These are phyloP conservation scores for Idris sp. DNA, from an alignment of 1,140 invertebrate genomes.

Conservation along the genomic window DNA sequence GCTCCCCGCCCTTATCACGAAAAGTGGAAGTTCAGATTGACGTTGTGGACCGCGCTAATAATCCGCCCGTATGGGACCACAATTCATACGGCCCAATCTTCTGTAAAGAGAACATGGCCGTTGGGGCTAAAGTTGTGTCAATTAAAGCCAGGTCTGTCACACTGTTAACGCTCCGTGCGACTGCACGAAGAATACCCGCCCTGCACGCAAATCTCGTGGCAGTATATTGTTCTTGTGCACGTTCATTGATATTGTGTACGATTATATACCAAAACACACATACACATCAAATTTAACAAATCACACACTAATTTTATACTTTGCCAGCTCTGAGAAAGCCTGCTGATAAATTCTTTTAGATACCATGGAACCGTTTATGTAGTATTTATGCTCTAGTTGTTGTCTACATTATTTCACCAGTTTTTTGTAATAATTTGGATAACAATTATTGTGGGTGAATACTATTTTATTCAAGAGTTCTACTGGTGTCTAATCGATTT, in stretches of 20 bases:
- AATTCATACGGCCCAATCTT: slow-evolving; percentile 96
- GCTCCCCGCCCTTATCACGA: slow-evolving; percentile 93
- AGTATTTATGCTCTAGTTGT: no score
- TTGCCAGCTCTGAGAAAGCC: no score
- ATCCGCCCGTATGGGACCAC: slow-evolving; percentile 97
- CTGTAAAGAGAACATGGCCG: slow-evolving; percentile 97
- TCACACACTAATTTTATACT: slow-evolving; percentile 42
- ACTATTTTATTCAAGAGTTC: no score
- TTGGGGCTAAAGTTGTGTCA: slow-evolving; percentile 96
- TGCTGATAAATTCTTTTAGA: no score
- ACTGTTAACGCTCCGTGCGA: slow-evolving; percentile 77
- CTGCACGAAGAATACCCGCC: slow-evolving; percentile 77
- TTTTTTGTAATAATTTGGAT: no score
- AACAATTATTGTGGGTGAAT: no score
- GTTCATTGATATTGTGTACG: slow-evolving; percentile 79
- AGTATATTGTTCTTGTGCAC: slow-evolving; percentile 79
- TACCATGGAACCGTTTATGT: no score
- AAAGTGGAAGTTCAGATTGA: slow-evolving; percentile 98
- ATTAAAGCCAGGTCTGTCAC: slow-evolving; percentile 97
- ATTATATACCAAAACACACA: slow-evolving; percentile 66
- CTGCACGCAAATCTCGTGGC: slow-evolving; percentile 78
- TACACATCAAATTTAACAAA: no score
- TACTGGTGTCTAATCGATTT: no score
- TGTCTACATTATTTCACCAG: no score
- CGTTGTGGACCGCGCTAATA: slow-evolving; percentile 97